Conservation (phyloP, 2,888 invertebrate species). For the Eupithecia exiguata region DNA sequence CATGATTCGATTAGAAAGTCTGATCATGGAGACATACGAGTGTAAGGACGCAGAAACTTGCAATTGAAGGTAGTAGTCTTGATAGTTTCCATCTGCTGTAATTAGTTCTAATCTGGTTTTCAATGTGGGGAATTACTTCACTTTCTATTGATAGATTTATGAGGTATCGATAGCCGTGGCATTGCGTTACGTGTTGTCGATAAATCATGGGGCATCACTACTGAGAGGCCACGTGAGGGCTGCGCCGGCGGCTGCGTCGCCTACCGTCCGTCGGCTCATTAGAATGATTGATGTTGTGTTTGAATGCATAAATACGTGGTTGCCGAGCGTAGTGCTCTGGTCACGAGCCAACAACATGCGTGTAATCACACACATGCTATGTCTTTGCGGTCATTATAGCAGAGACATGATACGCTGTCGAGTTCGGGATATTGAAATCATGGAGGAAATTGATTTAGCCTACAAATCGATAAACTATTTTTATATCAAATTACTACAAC, state of each 20-base stretch:
- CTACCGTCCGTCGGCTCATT: constrained; percentile 72
- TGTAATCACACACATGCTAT: constrained; percentile 54
- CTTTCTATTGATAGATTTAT: constrained; percentile 47
- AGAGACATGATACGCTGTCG: constrained; percentile 16
- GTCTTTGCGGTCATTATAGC: constrained; percentile 34
- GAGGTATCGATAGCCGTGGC: constrained; percentile 47
- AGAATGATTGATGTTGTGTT: constrained; percentile 81
- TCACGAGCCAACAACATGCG: constrained; percentile 66
- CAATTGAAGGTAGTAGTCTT: constrained; percentile 40
- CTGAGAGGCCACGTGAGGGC: constrained; percentile 56
- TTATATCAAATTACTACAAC: too few relatives aligned
- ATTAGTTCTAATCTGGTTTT: constrained; percentile 45
- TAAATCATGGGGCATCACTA: constrained; percentile 63
- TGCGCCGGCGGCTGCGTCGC: constrained; percentile 55
- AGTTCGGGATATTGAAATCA: constrained; percentile 17
- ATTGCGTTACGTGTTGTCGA: constrained; percentile 47
- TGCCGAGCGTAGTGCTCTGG: constrained; percentile 57
- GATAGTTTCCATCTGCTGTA: constrained; percentile 40
- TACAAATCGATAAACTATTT: not conserved
- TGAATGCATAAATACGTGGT: constrained; percentile 76
- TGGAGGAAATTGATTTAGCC: constrained; percentile 7
- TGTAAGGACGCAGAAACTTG: constrained; percentile 43
- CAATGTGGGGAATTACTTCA: constrained; percentile 39
- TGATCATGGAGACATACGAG: constrained; percentile 45
- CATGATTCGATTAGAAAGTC: constrained; percentile 49